Conservation (phyloP, 2,113 vertebrate species). For the Suncus etruscus region DNA sequence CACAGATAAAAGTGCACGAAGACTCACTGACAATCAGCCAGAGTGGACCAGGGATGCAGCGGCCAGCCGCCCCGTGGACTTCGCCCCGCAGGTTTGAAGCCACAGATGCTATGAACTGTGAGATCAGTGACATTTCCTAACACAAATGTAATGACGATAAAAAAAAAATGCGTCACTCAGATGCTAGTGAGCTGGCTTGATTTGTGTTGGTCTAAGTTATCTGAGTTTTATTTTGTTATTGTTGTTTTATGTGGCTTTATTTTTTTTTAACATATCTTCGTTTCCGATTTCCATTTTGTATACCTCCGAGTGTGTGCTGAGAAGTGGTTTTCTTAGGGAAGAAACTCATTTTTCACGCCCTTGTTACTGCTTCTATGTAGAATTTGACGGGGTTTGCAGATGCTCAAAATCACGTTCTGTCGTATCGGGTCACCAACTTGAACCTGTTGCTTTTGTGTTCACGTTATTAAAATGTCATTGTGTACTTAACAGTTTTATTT, state of each 20-base stretch:
- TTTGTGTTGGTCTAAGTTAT: conserved; percentile 82
- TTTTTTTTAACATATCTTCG: conserved; percentile 78
- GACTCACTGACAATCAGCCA: neutral
- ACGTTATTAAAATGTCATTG: conserved; percentile 88
- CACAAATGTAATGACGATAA: conserved; percentile 79
- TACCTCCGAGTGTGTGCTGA: conserved; percentile 65
- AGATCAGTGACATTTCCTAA: conserved; percentile 81
- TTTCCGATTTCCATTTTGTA: conserved; percentile 66
- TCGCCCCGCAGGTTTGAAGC: conserved; percentile 88
- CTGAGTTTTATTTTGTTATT: too few species aligned
- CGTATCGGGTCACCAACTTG: conserved; percentile 71
- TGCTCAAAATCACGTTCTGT: conserved; percentile 75
- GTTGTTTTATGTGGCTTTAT: too few species aligned
- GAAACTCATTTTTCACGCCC: conserved; percentile 53
- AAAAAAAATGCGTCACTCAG: conserved; percentile 80
- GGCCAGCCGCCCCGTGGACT: conserved; percentile 58
- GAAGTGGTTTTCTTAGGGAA: conserved; percentile 79
- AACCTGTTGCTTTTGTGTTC: conserved; percentile 77
- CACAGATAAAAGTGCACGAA: conserved; percentile 83
- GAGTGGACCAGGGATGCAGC: neutral
- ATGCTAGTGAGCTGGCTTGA: conserved; percentile 67
- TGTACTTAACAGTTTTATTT: conserved; percentile 84
- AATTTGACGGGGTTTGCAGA: conserved; percentile 64
- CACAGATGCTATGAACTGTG: conserved; percentile 83
- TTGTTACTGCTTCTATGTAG: conserved; percentile 63